Percentiles rank a stretch among this genome's conserved stretches.
Evolutionary conservation across 2,888 invertebrate species (phyloP).

Genomic region (Acheta domesticus): DNA sequence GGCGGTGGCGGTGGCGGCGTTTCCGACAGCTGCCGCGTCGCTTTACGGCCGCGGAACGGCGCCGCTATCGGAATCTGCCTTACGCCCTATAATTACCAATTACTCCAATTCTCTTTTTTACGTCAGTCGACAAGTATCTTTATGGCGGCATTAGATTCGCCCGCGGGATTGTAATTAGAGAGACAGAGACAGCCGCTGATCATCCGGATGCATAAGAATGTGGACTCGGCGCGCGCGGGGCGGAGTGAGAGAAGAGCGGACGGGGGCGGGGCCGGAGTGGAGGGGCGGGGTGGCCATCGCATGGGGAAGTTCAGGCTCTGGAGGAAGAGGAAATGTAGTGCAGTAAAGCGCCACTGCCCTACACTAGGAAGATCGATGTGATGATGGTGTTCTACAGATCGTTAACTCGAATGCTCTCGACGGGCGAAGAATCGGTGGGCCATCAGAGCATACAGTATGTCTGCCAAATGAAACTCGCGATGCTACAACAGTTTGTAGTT

Average conservation of each 20-base stretch:
- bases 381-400: too few species aligned
- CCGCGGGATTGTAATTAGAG: not conserved
- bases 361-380: too few species aligned
- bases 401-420: too few species aligned
- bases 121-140: not conserved
- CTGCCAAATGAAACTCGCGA: too few species aligned
- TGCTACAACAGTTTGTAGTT: too few species aligned
- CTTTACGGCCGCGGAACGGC: constrained; percentile 18
- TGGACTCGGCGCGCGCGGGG: not conserved
- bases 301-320: too few species aligned
- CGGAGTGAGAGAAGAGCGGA: not conserved
- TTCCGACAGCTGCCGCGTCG: constrained; percentile 1
- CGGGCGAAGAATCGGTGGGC: too few species aligned
- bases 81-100: not conserved
- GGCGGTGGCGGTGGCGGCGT: not conserved
- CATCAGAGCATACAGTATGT: too few species aligned
- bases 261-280: not conserved
- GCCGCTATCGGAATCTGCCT: not conserved
- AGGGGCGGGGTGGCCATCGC: too few species aligned
- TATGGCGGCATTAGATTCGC: not conserved
- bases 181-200: not conserved
- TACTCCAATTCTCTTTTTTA: not conserved
- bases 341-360: too few species aligned
- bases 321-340: too few species aligned
- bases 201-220: not conserved